These are phyloP conservation scores for Pyrgilauda ruficollis DNA, from an alignment of 2,113 vertebrate species.

Conservation along the genomic window DNA sequence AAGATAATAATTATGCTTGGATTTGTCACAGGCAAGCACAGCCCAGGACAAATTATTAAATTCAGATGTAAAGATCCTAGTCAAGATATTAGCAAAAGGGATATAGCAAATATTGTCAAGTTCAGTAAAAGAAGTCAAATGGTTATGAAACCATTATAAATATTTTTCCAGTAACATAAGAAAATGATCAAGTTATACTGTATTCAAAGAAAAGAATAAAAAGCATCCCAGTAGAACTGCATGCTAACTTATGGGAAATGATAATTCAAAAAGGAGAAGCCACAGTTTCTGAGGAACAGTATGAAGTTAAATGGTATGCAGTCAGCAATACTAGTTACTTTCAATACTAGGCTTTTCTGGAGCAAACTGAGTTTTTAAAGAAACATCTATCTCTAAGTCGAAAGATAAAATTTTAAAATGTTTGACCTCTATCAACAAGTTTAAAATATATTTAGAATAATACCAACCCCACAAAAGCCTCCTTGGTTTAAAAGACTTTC, in stretches of 20 bases:
- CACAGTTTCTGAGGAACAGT: neutral
- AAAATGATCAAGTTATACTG: neutral
- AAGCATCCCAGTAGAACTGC: neutral
- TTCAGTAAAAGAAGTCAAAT: neutral
- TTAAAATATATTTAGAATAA: neutral
- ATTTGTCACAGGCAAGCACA: neutral
- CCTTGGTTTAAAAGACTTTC: neutral
- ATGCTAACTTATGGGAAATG: neutral
- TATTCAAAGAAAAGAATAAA: neutral
- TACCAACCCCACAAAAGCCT: rapidly evolving
- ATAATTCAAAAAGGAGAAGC: neutral
- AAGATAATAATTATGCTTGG: neutral
- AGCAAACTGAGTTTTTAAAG: neutral
- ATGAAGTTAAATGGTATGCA: neutral
- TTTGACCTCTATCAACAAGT: neutral
- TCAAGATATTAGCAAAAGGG: neutral
- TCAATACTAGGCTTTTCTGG: neutral
- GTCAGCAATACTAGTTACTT: neutral
- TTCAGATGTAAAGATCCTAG: neutral
- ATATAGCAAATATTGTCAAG: neutral
- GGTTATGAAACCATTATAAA: neutral
- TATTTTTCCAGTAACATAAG: neutral
- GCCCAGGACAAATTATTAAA: neutral
- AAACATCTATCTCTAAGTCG: neutral
- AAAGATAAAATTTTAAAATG: neutral